Conservation (phyloP, 2,113 vertebrate genomes). For the Montifringilla adamsi region DNA sequence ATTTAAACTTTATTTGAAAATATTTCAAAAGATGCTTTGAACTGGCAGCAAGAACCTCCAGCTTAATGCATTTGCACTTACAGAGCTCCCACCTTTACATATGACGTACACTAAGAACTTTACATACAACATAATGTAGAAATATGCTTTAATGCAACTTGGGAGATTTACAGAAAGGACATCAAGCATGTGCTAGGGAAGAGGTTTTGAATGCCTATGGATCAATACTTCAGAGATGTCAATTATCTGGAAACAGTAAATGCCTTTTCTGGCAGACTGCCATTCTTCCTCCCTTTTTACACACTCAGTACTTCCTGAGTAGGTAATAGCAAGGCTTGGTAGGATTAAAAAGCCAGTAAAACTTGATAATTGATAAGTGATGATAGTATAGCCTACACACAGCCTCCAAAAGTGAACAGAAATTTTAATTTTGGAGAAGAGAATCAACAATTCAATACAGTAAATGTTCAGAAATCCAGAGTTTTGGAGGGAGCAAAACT, state of each 20-base stretch:
- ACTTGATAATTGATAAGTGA: not conserved
- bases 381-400: not conserved
- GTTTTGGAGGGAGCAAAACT: not conserved
- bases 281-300: not conserved
- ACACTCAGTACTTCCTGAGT: not conserved
- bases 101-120: not conserved
- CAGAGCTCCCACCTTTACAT: not conserved
- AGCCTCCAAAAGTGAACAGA: not conserved
- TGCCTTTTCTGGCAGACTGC: slow-evolving; percentile 8
- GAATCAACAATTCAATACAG: not conserved
- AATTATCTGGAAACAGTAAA: not conserved
- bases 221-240: not conserved
- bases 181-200: not conserved
- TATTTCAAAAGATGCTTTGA: not conserved
- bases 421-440: not conserved
- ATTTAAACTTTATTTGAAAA: not conserved
- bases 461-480: not conserved
- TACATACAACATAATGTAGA: not conserved
- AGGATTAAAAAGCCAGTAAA: not conserved
- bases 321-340: not conserved
- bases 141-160: not conserved
- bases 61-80: not conserved
- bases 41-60: not conserved
- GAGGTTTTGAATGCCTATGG: not conserved
- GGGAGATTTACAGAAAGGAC: not conserved